Evolutionary conservation across 2,797 vertebrate genomes (phyloP).

Genomic region (Notamacropus eugenii): DNA sequence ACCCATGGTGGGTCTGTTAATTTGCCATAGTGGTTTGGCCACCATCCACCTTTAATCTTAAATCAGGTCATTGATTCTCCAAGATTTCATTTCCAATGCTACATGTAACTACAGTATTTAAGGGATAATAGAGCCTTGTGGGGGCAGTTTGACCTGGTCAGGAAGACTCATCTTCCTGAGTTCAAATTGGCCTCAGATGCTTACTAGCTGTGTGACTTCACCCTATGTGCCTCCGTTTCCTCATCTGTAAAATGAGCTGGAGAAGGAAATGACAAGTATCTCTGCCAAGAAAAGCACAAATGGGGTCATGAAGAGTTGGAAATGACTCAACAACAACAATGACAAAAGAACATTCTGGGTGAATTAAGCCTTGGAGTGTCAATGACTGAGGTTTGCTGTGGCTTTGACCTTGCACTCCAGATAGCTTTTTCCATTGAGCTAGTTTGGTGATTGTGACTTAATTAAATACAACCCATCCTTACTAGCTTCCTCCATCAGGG

Average conservation of each 20-base stretch:
- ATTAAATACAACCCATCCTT: not conserved
- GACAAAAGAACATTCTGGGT: not conserved
- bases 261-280: not conserved
- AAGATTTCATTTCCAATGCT: not conserved
- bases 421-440: not conserved
- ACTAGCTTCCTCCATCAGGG: not conserved
- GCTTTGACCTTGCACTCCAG: not conserved
- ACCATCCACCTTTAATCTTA: not conserved
- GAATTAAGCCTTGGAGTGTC: not conserved
- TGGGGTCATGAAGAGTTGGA: not conserved
- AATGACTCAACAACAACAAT: not conserved
- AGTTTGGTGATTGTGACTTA: not conserved
- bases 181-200: not conserved
- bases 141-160: not conserved
- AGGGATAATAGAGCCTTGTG: not conserved
- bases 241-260: not conserved
- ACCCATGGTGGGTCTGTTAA: not conserved
- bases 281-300: no score
- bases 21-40: not conserved
- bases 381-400: not conserved
- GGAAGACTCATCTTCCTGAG: not conserved
- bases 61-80: not conserved
- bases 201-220: not conserved
- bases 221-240: not conserved
- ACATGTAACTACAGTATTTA: not conserved